These are phyloP conservation scores for Streblospio benedicti DNA, from an alignment of 1,140 invertebrate species.

Conservation along the genomic window DNA sequence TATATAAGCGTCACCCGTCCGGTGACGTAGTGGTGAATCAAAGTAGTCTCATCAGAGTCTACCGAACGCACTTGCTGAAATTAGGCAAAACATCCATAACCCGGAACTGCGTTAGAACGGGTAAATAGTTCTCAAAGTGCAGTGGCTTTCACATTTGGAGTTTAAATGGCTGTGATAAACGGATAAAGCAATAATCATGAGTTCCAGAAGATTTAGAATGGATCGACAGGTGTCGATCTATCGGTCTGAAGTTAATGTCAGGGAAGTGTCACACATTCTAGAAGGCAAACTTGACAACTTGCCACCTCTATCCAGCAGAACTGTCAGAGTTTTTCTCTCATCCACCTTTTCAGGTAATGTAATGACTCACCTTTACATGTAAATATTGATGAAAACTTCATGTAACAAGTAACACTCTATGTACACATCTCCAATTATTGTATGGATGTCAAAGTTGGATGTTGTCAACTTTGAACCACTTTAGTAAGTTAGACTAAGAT, in stretches of 20 bases:
- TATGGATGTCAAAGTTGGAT: background rate
- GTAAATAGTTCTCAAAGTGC: no score
- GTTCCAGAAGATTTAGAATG: no score
- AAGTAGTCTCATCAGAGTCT: no score
- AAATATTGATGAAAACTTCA: background rate
- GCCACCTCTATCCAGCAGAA: background rate
- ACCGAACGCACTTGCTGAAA: no score
- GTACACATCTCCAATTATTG: background rate
- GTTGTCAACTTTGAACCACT: background rate
- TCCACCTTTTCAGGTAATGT: background rate
- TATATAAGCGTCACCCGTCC: no score
- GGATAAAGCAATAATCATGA: no score
- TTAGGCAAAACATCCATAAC: no score
- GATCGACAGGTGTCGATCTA: slow-evolving; percentile 5
- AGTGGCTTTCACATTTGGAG: no score
- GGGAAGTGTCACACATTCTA: background rate
- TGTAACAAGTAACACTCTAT: background rate
- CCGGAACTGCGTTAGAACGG: no score
- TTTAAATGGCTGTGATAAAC: no score
- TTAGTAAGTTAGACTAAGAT: background rate
- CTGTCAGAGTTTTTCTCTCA: background rate
- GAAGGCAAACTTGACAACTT: background rate
- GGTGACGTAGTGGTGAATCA: no score
- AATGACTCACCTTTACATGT: background rate
- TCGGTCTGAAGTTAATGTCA: background rate